phyloP scores from a whole-genome alignment of 2,113 vertebrate species.

The Barnardius zonarius region DNA sequence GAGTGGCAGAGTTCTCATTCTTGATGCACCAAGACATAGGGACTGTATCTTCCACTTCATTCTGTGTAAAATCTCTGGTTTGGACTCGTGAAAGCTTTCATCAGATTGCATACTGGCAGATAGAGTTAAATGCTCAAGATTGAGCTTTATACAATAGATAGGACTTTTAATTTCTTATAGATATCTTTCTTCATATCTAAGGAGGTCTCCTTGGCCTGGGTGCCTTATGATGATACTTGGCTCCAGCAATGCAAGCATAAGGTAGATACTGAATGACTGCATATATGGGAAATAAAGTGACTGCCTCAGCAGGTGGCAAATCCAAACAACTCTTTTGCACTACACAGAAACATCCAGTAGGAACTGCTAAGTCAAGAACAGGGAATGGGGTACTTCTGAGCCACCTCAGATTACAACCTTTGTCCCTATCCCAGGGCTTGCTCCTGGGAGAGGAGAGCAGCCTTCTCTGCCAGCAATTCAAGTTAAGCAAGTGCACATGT shows the following conservation, averaged over 20 bases:
- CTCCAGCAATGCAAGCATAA: neutral
- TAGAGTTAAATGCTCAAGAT: neutral
- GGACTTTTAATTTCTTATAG: neutral
- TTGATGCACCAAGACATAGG: neutral
- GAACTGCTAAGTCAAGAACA: neutral
- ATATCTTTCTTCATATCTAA: neutral
- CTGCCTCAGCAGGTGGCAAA: neutral
- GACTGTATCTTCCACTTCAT: neutral
- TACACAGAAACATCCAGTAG: neutral
- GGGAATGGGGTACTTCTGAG: neutral
- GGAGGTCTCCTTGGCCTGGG: neutral
- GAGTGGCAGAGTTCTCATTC: neutral
- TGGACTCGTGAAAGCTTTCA: neutral
- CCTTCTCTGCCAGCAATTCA: neutral
- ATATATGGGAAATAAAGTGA: neutral
- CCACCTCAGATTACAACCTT: neutral
- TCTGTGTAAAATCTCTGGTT: neutral
- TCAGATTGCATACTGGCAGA: neutral
- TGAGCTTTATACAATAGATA: neutral
- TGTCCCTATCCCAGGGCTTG: neutral
- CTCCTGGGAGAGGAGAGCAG: neutral
- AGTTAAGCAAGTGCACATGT: rapidly evolving
- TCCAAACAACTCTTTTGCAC: neutral
- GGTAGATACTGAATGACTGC: neutral
- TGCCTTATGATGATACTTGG: neutral